Evolutionary conservation across 1,140 invertebrate species (phyloP).

Genomic region (Platorchestia sp.): DNA sequence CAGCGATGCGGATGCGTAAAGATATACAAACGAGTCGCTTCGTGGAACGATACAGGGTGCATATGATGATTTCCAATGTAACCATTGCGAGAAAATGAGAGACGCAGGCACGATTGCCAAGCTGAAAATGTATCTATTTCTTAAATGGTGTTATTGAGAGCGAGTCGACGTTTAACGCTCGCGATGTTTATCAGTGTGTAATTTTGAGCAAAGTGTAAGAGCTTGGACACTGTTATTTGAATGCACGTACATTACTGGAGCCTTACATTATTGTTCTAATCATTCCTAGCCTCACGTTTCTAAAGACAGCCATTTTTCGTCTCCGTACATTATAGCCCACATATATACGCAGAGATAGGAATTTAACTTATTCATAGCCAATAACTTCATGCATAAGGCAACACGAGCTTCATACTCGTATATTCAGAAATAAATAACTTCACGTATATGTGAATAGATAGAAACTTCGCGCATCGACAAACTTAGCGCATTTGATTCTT

Average conservation of each 20-base stretch:
- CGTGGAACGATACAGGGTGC: neutral
- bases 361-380: neutral
- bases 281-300: too few species aligned
- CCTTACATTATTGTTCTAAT: neutral
- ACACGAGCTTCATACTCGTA: neutral
- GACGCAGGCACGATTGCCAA: neutral
- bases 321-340: neutral
- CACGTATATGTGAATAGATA: too few species aligned
- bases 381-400: neutral
- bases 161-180: neutral
- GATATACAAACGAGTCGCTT: neutral
- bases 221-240: neutral
- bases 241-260: neutral
- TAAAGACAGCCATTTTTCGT: neutral
- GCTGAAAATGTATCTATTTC: neutral
- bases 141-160: neutral
- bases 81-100: neutral
- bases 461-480: too few species aligned
- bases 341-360: neutral
- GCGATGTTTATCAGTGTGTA: neutral
- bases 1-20: neutral
- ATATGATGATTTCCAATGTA: neutral
- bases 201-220: neutral
- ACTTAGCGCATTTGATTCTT: too few species aligned
- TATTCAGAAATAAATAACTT: neutral